These are phyloP conservation scores for Nesogale talazaci DNA, from an alignment of 2,113 vertebrate genomes.

Conservation along the genomic window DNA sequence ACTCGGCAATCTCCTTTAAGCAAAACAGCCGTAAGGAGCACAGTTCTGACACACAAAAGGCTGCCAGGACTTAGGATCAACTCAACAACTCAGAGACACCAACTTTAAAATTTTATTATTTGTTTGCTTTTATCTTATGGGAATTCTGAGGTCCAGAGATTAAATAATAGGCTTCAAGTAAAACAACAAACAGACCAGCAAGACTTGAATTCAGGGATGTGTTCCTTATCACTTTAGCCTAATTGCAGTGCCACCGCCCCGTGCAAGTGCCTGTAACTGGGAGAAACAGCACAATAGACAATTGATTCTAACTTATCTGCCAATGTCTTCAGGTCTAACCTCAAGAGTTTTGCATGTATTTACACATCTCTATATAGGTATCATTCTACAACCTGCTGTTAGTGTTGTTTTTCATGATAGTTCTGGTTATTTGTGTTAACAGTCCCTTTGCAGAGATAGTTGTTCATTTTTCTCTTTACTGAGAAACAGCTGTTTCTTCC, in stretches of 20 bases:
- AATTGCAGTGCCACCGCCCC: neutral
- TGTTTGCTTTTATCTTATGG: neutral
- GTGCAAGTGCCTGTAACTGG: neutral
- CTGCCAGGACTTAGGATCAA: neutral
- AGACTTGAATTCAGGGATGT: neutral
- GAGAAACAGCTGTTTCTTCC: neutral
- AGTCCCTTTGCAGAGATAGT: too few relatives aligned
- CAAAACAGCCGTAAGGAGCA: neutral
- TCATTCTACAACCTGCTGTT: too few relatives aligned
- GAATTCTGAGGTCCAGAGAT: neutral
- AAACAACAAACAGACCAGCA: neutral
- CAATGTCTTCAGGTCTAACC: constrained; percentile 15
- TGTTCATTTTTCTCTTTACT: neutral
- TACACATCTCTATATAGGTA: neutral
- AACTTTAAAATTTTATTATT: neutral
- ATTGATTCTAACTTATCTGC: neutral
- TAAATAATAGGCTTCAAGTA: neutral
- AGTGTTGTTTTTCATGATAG: too few relatives aligned
- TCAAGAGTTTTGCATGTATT: neutral
- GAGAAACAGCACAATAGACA: neutral
- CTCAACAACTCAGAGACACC: too few relatives aligned
- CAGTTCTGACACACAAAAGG: neutral
- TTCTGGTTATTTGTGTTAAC: too few relatives aligned
- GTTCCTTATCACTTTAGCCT: constrained; percentile 24
- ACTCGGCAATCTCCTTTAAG: too few relatives aligned